These are phyloP conservation scores for Spea hammondii DNA, from an alignment of 2,797 vertebrate species.

Conservation along the genomic window DNA sequence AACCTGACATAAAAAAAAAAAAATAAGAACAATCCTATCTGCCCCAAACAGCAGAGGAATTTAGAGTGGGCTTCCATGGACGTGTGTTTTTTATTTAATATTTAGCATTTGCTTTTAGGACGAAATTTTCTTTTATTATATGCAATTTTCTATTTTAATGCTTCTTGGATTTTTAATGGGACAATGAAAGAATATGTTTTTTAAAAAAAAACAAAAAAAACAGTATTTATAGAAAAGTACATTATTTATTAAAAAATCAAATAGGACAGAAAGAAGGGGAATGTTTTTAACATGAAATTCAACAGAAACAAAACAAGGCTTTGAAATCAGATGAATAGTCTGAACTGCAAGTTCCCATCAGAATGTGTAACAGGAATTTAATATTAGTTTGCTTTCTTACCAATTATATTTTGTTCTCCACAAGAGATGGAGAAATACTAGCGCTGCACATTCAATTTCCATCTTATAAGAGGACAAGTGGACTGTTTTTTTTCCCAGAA, in stretches of 20 bases:
- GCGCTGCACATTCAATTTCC: constrained; percentile 46
- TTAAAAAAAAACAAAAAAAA: too few species aligned
- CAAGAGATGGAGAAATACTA: constrained; percentile 45
- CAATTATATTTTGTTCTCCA: constrained; percentile 52
- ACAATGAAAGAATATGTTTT: too few species aligned
- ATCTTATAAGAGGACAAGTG: constrained; percentile 49
- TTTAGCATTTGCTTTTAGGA: too few species aligned
- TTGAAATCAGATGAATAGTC: constrained; percentile 6
- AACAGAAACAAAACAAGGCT: not conserved
- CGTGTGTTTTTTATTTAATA: too few species aligned
- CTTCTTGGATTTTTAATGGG: too few species aligned
- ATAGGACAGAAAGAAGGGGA: not conserved
- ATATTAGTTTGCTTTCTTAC: constrained; percentile 45
- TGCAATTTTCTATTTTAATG: too few species aligned
- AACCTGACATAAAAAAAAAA: too few species aligned
- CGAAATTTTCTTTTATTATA: too few species aligned
- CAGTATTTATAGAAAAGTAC: not conserved
- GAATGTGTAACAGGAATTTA: constrained; percentile 20
- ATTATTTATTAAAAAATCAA: not conserved
- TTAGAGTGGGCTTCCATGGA: too few species aligned
- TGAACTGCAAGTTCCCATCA: constrained; percentile 8
- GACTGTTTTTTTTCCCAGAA: constrained; percentile 39
- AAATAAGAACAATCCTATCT: too few species aligned
- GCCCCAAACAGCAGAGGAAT: too few species aligned
- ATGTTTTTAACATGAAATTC: not conserved